These are phyloP conservation scores for Scaptomyza pallida DNA, from an alignment of 1,140 invertebrate genomes.

Conservation along the genomic window DNA sequence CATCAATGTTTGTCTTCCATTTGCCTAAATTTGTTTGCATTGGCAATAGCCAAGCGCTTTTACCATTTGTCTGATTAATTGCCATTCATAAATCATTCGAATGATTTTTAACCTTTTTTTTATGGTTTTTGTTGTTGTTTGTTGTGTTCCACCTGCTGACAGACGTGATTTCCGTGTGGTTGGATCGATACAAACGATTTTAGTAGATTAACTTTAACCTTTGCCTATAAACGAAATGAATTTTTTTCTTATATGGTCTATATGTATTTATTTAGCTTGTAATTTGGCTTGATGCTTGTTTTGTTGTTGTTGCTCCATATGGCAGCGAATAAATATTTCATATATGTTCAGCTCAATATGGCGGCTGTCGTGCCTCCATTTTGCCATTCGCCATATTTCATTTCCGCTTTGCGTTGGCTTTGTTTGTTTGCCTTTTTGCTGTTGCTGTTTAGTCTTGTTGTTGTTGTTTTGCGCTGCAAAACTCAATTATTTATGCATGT, in stretches of 20 bases:
- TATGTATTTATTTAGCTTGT: slow-evolving; percentile 3
- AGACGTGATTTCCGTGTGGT: neutral
- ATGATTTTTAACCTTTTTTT: slow-evolving; percentile 6
- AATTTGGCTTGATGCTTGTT: slow-evolving; percentile 13
- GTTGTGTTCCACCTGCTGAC: slow-evolving; percentile 2
- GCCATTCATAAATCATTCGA: slow-evolving; percentile 19
- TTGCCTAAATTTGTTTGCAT: slow-evolving; percentile 9
- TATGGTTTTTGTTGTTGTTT: no score
- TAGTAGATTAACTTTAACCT: slow-evolving; percentile 3
- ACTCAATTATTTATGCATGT: slow-evolving; percentile 75
- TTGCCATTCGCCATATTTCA: slow-evolving; percentile 77
- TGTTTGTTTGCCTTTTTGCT: slow-evolving; percentile 41
- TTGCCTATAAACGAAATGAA: neutral
- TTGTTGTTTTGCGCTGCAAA: slow-evolving; percentile 44
- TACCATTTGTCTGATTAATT: slow-evolving; percentile 28
- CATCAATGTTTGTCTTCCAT: slow-evolving; percentile 4
- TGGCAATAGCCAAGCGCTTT: neutral
- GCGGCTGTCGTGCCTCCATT: slow-evolving; percentile 59
- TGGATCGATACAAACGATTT: slow-evolving; percentile 1
- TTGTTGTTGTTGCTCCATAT: slow-evolving; percentile 18
- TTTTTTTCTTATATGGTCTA: slow-evolving; percentile 1
- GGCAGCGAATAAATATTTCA: slow-evolving; percentile 61
- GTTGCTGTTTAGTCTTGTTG: slow-evolving; percentile 19
- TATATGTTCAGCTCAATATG: slow-evolving; percentile 50
- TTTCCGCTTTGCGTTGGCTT: slow-evolving; percentile 64